These are phyloP conservation scores for Andrena minutula DNA, from an alignment of 2,888 invertebrate species.

Conservation along the genomic window DNA sequence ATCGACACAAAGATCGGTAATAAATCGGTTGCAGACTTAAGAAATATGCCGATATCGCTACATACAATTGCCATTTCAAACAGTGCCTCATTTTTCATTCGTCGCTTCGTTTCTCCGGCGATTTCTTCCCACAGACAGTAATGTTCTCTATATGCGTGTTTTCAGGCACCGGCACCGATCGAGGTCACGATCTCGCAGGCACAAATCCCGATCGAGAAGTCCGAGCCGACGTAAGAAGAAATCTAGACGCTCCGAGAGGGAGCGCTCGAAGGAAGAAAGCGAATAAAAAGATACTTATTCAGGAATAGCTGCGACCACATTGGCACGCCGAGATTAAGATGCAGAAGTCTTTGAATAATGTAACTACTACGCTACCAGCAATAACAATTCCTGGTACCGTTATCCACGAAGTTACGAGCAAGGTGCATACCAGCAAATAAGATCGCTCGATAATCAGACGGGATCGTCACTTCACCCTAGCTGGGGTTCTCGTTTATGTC, in stretches of 20 bases:
- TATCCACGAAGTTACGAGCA: conserved; percentile 4
- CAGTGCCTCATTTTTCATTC: conserved; percentile 12
- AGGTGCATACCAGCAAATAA: not conserved
- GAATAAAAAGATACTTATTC: conserved; percentile 85
- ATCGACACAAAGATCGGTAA: conserved; percentile 88
- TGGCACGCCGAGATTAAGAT: conserved; percentile 3
- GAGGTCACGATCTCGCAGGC: conserved; percentile 87
- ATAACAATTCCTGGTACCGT: conserved; percentile 21
- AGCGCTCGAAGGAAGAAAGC: conserved; percentile 88
- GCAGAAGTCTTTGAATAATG: conserved; percentile 26
- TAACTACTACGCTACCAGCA: conserved; percentile 34
- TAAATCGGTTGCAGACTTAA: conserved; percentile 52
- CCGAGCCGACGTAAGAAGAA: conserved; percentile 90
- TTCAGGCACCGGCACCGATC: conserved; percentile 84
- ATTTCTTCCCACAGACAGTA: not conserved
- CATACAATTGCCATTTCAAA: conserved; percentile 11
- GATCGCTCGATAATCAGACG: not conserved
- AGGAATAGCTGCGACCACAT: conserved; percentile 21
- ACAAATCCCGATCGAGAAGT: conserved; percentile 90
- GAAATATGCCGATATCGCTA: conserved; percentile 23
- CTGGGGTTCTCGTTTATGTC: conserved; percentile 7
- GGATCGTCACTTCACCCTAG: not conserved
- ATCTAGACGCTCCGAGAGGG: conserved; percentile 89
- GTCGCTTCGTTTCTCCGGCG: not conserved
- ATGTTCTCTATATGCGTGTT: not conserved